Percentiles rank a stretch among this genome's conserved stretches.
Evolutionary conservation across 2,797 vertebrate species (phyloP).

Genomic region (Myotis pilosus): DNA sequence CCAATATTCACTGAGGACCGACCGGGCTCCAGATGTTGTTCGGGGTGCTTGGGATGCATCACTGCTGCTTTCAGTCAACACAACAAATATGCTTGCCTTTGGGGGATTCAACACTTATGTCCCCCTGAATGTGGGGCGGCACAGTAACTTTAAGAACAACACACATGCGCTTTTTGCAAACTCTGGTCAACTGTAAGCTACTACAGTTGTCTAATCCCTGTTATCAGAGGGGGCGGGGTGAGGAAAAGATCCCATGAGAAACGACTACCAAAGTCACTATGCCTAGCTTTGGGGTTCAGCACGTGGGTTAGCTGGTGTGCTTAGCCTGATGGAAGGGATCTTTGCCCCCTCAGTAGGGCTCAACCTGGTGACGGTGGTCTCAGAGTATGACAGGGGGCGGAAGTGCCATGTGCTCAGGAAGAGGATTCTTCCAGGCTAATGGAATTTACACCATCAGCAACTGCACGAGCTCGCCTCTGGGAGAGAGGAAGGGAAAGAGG

Average conservation of each 20-base stretch:
- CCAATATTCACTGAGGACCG: background rate
- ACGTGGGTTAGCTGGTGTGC: background rate
- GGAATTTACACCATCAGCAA: background rate
- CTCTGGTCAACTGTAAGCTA: background rate
- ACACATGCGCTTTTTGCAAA: background rate
- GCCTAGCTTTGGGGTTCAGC: background rate
- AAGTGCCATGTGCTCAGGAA: background rate
- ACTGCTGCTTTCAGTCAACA: too few species aligned
- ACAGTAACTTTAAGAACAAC: background rate
- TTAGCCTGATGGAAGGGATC: background rate
- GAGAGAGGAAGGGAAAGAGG: background rate
- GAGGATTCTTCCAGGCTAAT: background rate
- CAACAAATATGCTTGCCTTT: background rate
- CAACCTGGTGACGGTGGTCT: background rate
- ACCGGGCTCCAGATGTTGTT: background rate
- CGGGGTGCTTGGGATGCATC: background rate
- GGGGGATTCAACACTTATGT: background rate
- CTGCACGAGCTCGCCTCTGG: background rate
- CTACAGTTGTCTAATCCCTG: background rate
- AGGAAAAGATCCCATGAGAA: background rate
- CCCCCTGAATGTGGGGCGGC: background rate
- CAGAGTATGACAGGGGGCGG: rapidly evolving
- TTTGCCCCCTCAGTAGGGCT: background rate
- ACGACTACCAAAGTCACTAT: background rate
- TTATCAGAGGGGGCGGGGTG: background rate